Percentiles rank a stretch among this genome's conserved stretches.
Evolutionary conservation across 2,113 vertebrate species (phyloP).

Genomic region (Ceyx melanurus): DNA sequence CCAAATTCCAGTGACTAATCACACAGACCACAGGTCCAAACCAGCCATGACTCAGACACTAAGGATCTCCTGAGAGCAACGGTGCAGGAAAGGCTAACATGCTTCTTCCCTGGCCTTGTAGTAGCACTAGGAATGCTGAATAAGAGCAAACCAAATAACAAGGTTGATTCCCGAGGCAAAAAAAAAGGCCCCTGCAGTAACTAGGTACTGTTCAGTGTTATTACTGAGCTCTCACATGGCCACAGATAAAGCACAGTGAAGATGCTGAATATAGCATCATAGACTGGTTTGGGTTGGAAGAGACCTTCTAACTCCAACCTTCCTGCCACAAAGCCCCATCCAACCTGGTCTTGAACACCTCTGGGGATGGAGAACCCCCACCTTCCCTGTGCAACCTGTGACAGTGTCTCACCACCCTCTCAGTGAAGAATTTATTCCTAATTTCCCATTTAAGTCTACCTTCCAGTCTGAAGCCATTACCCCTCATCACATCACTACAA

Average conservation of each 20-base stretch:
- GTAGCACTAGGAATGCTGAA: not conserved
- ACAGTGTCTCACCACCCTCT: too few species aligned
- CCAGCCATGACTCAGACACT: not conserved
- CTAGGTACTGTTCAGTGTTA: not conserved
- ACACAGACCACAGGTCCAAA: not conserved
- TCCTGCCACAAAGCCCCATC: too few species aligned
- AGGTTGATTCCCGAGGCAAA: not conserved
- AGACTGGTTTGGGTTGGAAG: too few species aligned
- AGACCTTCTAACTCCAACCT: too few species aligned
- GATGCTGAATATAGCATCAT: not conserved
- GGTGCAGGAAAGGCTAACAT: not conserved
- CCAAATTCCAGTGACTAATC: slow-evolving; percentile 10
- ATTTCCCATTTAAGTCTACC: too few species aligned
- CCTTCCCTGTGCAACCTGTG: too few species aligned
- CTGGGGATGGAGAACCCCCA: too few species aligned
- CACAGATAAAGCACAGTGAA: not conserved
- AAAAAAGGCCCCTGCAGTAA: not conserved
- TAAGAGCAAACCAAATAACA: not conserved
- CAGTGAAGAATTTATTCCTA: too few species aligned
- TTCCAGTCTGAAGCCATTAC: too few species aligned
- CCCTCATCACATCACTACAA: too few species aligned
- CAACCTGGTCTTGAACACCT: too few species aligned
- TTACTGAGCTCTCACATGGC: not conserved
- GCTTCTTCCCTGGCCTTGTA: not conserved
- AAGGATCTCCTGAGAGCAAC: not conserved